Evolutionary conservation across 1,140 invertebrate genomes (phyloP).

Genomic region (Frieseomelitta varia): DNA sequence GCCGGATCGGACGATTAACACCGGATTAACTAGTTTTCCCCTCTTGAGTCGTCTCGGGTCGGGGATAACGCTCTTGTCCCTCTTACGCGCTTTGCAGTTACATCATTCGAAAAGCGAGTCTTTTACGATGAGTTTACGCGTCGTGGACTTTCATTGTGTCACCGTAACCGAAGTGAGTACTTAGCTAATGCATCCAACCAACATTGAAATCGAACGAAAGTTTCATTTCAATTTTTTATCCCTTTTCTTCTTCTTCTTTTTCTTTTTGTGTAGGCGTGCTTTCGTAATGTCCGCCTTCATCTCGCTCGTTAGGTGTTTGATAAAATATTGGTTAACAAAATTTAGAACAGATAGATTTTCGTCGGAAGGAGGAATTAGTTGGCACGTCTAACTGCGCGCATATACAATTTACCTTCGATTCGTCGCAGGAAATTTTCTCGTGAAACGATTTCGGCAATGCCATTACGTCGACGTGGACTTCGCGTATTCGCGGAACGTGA

Average conservation of each 20-base stretch:
- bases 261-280: no score
- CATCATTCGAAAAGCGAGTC: background rate
- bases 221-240: no score
- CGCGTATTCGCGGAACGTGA: background rate
- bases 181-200: background rate
- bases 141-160: background rate
- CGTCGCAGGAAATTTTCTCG: background rate
- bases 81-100: background rate
- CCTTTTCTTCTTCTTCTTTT: no score
- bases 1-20: conserved; percentile 49
- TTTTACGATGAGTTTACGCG: background rate
- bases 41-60: background rate
- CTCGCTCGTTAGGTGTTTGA: background rate
- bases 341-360: background rate
- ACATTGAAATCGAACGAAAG: background rate
- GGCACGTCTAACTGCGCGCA: background rate
- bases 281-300: background rate
- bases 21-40: conserved; percentile 50
- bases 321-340: background rate
- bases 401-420: background rate
- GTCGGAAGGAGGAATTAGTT: background rate
- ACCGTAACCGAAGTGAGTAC: background rate
- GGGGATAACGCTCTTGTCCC: background rate
- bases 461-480: background rate
- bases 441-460: background rate